phyloP scores from a whole-genome alignment of 92 coral and sea anemone genomes.

The Porites divaricata region DNA sequence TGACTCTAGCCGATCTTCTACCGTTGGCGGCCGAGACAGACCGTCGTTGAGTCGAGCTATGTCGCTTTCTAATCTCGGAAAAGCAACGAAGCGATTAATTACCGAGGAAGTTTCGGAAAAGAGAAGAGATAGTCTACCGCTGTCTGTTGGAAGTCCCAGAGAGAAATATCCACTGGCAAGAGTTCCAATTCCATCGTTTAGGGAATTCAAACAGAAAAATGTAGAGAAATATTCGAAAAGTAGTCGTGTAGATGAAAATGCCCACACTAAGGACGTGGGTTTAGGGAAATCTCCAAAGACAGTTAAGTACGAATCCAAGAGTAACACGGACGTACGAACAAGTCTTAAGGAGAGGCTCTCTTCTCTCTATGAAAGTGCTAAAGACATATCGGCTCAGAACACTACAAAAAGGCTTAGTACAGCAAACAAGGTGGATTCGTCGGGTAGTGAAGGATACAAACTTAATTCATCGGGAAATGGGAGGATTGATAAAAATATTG shows the following conservation, averaged over 20 bases:
- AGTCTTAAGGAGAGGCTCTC: slow-evolving; percentile 32
- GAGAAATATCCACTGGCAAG: slow-evolving; percentile 73
- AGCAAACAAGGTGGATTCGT: not conserved
- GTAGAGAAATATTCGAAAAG: slow-evolving; percentile 24
- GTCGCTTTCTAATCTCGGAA: slow-evolving; percentile 59
- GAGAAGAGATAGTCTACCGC: slow-evolving; percentile 41
- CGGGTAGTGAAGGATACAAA: not conserved
- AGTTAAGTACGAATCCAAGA: slow-evolving; percentile 9
- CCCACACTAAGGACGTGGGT: not conserved
- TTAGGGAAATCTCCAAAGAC: not conserved
- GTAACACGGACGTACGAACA: not conserved
- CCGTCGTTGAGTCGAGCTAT: slow-evolving; percentile 54
- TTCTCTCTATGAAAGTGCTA: slow-evolving; percentile 40
- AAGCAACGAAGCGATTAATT: not conserved
- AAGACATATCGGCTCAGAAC: slow-evolving; percentile 27
- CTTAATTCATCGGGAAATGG: not conserved
- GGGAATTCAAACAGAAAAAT: slow-evolving; percentile 80
- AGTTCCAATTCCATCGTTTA: slow-evolving; percentile 86
- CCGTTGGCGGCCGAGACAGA: slow-evolving; percentile 30
- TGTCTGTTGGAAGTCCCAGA: slow-evolving; percentile 27
- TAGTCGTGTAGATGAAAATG: not conserved
- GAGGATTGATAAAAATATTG: not conserved
- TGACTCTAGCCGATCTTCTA: slow-evolving; percentile 23
- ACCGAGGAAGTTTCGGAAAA: slow-evolving; percentile 11
- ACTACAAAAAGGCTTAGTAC: not conserved